A percentile compares a stretch with the other conserved stretches of the same genome.
These are phyloP conservation scores for Echinops telfairi DNA, from an alignment of 2,113 vertebrate species.

Conservation along the genomic window DNA sequence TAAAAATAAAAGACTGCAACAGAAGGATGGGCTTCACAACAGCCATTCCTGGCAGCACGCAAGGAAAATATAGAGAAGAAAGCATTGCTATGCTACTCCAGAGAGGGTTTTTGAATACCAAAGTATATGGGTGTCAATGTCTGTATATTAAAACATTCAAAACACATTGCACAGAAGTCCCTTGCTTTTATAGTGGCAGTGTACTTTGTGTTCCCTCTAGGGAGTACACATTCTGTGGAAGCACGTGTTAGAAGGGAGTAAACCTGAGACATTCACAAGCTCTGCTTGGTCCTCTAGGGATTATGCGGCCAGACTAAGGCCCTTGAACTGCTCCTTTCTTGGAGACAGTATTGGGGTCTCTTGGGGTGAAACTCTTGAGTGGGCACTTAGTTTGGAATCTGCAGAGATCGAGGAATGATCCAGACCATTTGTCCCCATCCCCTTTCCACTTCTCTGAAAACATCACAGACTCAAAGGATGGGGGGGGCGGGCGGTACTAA, in stretches of 20 bases:
- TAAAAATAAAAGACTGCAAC: conserved; percentile 75
- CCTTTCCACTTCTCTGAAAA: neutral
- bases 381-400: neutral
- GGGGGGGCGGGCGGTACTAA: neutral
- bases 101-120: conserved; percentile 74
- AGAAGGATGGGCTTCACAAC: conserved; percentile 79
- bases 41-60: conserved; percentile 67
- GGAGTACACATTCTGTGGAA: conserved; percentile 51
- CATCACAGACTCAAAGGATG: neutral
- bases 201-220: conserved; percentile 7
- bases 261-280: neutral
- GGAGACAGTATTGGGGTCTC: neutral
- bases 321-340: neutral
- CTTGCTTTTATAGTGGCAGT: conserved; percentile 65
- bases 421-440: no score
- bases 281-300: neutral
- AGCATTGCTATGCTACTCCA: conserved; percentile 68
- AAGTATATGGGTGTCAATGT: conserved; percentile 80
- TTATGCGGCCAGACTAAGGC: neutral
- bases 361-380: neutral
- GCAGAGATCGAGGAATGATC: neutral
- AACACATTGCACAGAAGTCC: conserved; percentile 69
- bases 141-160: conserved; percentile 79
- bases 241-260: neutral
- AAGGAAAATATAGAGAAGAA: conserved; percentile 73